Percentiles rank a stretch among this genome's conserved stretches.
These are phyloP conservation scores for Alcedo atthis DNA, from an alignment of 2,797 vertebrate genomes.

Conservation along the genomic window DNA sequence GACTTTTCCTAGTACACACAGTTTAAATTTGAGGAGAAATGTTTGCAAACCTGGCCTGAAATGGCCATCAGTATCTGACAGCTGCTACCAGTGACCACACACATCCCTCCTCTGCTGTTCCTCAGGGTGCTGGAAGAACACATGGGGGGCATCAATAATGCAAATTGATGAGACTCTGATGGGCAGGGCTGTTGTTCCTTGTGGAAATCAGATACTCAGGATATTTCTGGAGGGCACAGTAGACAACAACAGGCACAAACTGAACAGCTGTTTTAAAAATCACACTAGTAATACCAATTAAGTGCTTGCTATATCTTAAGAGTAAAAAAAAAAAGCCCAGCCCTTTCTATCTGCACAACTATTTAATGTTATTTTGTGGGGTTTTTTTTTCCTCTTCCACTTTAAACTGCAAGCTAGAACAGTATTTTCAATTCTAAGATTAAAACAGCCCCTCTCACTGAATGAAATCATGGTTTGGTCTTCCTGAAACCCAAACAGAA, in stretches of 20 bases:
- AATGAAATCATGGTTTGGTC: not conserved
- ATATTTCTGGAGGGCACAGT: not conserved
- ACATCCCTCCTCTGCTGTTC: not conserved
- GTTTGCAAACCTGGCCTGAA: constrained; percentile 16
- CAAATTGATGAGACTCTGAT: not conserved
- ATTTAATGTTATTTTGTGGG: not conserved
- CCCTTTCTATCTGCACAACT: not conserved
- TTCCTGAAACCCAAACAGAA: not conserved
- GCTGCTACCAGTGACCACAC: not conserved
- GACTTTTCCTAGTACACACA: not conserved
- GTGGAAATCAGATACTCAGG: not conserved
- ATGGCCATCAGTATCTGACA: not conserved
- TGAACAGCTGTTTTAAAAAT: not conserved
- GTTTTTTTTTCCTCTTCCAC: not conserved
- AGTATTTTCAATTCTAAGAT: not conserved
- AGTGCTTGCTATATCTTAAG: not conserved
- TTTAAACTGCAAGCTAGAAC: not conserved
- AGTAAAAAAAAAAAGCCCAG: not conserved
- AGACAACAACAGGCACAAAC: not conserved
- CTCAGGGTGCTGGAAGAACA: not conserved
- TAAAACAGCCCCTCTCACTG: not conserved
- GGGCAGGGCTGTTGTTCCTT: not conserved
- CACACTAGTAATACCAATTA: not conserved
- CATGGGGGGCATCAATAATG: constrained; percentile 2
- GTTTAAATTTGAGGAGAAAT: not conserved